A percentile compares a stretch with the other conserved stretches of the same genome.
phyloP scores from a whole-genome alignment of 2,888 invertebrate genomes.

The Anthrax anthrax region DNA sequence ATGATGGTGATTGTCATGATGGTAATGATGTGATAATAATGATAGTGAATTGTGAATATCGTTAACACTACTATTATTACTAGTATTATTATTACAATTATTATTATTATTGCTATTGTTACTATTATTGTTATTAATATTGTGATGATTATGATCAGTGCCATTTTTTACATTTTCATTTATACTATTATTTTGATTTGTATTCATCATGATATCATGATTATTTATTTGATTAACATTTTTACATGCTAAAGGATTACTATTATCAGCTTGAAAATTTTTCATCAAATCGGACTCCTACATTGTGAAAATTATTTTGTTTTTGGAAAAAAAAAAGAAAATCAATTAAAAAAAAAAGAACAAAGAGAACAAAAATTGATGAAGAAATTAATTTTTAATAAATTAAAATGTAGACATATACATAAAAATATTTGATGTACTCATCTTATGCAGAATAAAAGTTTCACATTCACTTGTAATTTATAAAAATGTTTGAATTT shows the following conservation, averaged over 20 bases:
- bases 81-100: constrained; percentile 12
- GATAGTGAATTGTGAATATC: background rate
- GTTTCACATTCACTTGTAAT: no score
- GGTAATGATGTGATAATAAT: background rate
- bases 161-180: constrained; percentile 2
- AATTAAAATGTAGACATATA: background rate
- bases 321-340: no score
- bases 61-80: constrained; percentile 8
- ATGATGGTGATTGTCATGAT: no score
- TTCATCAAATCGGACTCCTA: constrained; percentile 15
- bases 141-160: constrained; percentile 6
- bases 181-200: background rate
- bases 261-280: constrained; percentile 12
- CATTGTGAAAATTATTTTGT: constrained; percentile 6
- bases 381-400: background rate
- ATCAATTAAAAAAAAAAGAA: no score
- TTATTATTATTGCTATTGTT: constrained; percentile 10
- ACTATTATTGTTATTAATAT: constrained; percentile 2
- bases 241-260: constrained; percentile 10
- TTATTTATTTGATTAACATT: constrained; percentile 2
- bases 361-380: background rate
- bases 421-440: no score
- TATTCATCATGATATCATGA: no score
- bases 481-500: no score
- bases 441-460: no score